phyloP scores from a whole-genome alignment of 2,888 invertebrate species.

The Timema cristinae region DNA sequence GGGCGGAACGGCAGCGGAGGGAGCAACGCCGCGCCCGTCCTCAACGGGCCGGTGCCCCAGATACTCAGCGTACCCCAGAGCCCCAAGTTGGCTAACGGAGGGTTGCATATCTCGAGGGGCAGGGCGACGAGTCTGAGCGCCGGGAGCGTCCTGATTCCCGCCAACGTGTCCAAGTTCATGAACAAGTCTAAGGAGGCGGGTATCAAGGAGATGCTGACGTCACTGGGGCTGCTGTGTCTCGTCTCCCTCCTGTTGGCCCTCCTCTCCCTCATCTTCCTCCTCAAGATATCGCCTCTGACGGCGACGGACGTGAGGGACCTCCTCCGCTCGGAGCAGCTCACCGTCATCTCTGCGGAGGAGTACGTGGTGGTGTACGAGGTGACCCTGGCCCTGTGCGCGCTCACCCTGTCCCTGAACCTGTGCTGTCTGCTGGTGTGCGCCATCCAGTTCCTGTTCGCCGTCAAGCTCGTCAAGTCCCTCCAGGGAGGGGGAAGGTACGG shows the following conservation, averaged over 20 bases:
- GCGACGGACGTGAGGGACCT: constrained; percentile 48
- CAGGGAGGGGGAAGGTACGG: constrained; percentile 68
- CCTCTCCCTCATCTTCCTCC: constrained; percentile 76
- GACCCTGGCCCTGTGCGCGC: constrained; percentile 81
- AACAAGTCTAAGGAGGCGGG: constrained; percentile 52
- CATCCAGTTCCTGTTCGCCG: constrained; percentile 90
- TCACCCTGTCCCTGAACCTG: constrained; percentile 82
- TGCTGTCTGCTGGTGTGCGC: constrained; percentile 91
- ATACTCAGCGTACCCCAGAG: constrained; percentile 26
- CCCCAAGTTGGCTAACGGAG: constrained; percentile 49
- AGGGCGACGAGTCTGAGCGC: constrained; percentile 28
- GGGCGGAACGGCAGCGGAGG: constrained; percentile 38
- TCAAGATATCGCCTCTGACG: constrained; percentile 74
- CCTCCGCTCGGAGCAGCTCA: constrained; percentile 53
- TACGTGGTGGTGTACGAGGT: constrained; percentile 88
- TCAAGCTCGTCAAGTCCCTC: constrained; percentile 83
- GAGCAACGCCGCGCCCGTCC: constrained; percentile 41
- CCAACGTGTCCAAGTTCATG: constrained; percentile 30
- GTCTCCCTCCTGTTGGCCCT: constrained; percentile 79
- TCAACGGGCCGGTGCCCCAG: constrained; percentile 45
- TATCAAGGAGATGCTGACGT: constrained; percentile 75
- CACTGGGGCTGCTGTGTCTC: constrained; percentile 78
- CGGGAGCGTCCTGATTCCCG: constrained; percentile 27
- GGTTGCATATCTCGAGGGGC: constrained; percentile 55
- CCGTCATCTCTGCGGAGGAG: constrained; percentile 66